Evolutionary conservation across 2,113 vertebrate genomes (phyloP).

Genomic region (Phoenicopterus ruber): DNA sequence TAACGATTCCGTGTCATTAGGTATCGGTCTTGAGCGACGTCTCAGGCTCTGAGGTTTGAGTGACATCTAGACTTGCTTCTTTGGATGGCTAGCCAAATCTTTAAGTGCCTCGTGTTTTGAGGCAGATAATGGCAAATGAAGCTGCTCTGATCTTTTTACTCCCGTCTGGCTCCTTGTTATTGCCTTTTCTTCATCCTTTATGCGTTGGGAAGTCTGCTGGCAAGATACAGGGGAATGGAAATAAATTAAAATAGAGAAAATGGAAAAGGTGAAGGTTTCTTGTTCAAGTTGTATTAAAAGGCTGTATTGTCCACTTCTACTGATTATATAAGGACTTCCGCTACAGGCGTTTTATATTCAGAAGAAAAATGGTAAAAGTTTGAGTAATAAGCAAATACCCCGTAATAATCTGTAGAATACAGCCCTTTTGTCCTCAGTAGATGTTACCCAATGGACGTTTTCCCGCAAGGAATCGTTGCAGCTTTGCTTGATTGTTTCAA

Average conservation of each 20-base stretch:
- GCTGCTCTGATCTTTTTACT: background rate
- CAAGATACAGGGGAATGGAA: background rate
- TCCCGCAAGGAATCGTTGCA: background rate
- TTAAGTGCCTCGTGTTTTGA: background rate
- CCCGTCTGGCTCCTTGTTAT: background rate
- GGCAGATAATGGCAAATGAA: background rate
- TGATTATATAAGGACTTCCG: background rate
- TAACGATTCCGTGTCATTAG: background rate
- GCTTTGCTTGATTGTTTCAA: background rate
- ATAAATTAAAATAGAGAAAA: background rate
- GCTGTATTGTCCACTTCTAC: background rate
- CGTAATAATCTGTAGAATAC: background rate
- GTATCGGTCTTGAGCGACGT: background rate
- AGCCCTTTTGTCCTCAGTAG: background rate
- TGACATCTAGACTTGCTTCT: background rate
- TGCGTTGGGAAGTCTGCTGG: background rate
- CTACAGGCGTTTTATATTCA: background rate
- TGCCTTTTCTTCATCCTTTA: background rate
- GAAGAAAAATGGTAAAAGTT: background rate
- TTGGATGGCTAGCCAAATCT: background rate
- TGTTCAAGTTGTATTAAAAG: background rate
- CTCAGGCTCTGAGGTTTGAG: background rate
- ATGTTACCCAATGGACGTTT: background rate
- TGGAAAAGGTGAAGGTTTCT: background rate
- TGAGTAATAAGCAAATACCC: background rate